phyloP scores from a whole-genome alignment of 1,140 invertebrate genomes.

The Coptotermes formosanus region DNA sequence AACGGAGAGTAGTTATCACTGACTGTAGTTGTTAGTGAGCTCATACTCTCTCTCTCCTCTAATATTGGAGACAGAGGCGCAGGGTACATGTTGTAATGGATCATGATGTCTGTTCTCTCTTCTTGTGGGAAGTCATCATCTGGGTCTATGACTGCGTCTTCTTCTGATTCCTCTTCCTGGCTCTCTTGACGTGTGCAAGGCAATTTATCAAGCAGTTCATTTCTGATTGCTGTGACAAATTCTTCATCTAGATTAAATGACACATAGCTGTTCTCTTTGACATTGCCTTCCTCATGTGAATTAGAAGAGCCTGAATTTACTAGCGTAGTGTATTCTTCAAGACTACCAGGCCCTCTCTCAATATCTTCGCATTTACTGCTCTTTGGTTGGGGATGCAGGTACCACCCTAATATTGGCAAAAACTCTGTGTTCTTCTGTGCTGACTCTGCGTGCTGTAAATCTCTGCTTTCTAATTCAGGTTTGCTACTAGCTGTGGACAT shows the following conservation, averaged over 20 bases:
- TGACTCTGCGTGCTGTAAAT: background rate
- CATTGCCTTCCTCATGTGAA: constrained; percentile 32
- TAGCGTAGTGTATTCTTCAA: background rate
- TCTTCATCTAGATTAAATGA: constrained; percentile 65
- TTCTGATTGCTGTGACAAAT: constrained; percentile 65
- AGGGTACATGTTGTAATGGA: constrained; percentile 57
- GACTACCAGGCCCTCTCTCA: background rate
- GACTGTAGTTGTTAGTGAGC: constrained; percentile 34
- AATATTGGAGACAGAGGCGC: constrained; percentile 61
- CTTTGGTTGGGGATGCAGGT: constrained; percentile 46
- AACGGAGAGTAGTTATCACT: constrained; percentile 33
- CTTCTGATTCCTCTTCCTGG: constrained; percentile 42
- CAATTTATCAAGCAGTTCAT: constrained; percentile 67
- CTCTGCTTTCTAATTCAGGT: background rate
- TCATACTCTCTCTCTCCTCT: constrained; percentile 52
- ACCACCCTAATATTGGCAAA: constrained; percentile 45
- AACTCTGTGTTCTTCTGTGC: background rate
- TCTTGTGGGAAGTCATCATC: constrained; percentile 39
- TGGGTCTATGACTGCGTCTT: constrained; percentile 44
- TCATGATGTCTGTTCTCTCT: constrained; percentile 47
- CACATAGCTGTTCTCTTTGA: constrained; percentile 51
- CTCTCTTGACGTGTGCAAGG: constrained; percentile 55
- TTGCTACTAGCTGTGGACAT: no score
- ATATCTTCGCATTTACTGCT: background rate
- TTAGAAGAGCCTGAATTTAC: constrained; percentile 13